Evolutionary conservation across 2,113 vertebrate genomes (phyloP).

Genomic region (Eurystomus gularis): DNA sequence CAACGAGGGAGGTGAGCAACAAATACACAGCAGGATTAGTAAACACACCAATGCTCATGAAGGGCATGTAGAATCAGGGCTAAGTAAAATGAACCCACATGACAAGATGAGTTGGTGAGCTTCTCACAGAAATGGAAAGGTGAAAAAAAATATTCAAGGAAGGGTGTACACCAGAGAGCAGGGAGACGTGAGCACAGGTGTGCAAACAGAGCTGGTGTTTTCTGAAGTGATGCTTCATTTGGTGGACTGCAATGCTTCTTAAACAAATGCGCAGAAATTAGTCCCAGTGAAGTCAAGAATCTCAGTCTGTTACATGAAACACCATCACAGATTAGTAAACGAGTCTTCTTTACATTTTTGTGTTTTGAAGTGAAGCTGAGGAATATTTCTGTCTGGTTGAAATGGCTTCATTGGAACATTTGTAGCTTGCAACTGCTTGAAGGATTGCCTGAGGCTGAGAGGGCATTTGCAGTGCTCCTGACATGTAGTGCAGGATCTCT

Average conservation of each 20-base stretch:
- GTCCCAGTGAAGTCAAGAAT: neutral
- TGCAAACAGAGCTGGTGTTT: neutral
- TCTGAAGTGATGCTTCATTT: neutral
- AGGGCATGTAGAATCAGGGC: rapidly evolving
- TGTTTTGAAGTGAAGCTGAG: neutral
- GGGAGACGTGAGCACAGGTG: neutral
- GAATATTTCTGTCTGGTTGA: neutral
- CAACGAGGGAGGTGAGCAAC: neutral
- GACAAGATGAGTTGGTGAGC: neutral
- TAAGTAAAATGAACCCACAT: neutral
- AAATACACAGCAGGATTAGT: neutral
- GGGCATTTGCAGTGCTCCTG: neutral
- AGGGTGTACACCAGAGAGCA: neutral
- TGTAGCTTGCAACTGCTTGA: constrained; percentile 5
- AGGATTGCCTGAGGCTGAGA: constrained; percentile 31
- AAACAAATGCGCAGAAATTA: neutral
- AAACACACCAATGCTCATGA: neutral
- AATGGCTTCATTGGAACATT: constrained; percentile 5
- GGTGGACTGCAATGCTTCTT: neutral
- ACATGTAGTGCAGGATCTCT: neutral
- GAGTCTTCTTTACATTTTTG: neutral
- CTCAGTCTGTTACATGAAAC: neutral
- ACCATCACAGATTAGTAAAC: neutral
- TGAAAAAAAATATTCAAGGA: neutral
- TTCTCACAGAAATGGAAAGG: neutral